Evolutionary conservation across 2,888 invertebrate species (phyloP).

Genomic region (Pyrochroa serraticornis): DNA sequence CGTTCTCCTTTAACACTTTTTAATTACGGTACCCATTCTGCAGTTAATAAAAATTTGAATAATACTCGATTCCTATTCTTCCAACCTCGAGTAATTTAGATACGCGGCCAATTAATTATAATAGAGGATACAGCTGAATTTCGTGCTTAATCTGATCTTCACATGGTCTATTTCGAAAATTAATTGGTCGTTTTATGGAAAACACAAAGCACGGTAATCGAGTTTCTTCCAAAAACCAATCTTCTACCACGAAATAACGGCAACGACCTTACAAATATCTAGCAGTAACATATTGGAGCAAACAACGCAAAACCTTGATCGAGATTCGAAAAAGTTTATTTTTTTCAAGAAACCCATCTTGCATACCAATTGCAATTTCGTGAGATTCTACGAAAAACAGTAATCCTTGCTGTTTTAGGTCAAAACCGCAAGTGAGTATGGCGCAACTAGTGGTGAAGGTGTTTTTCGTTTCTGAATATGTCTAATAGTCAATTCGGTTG

Average conservation of each 20-base stretch:
- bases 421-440: not conserved
- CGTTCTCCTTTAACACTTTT: no score
- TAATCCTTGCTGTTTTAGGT: not conserved
- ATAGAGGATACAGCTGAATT: not conserved
- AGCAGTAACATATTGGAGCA: not conserved
- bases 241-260: not conserved
- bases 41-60: no score
- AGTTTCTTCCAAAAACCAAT: not conserved
- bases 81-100: no score
- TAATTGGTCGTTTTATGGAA: not conserved
- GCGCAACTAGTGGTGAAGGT: not conserved
- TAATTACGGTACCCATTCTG: no score
- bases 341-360: not conserved
- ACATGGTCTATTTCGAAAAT: not conserved
- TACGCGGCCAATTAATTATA: no score
- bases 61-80: no score
- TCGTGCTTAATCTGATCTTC: not conserved
- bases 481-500: constrained; percentile 11
- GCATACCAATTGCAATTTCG: not conserved
- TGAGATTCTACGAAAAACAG: not conserved
- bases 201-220: no score
- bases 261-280: not conserved
- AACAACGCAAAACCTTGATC: constrained; percentile 1
- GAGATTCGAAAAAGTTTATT: not conserved
- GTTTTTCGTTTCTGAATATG: constrained; percentile 3